Conservation (phyloP, 64 coral and sea anemone genomes). For the Dendronephthya gigantea region DNA sequence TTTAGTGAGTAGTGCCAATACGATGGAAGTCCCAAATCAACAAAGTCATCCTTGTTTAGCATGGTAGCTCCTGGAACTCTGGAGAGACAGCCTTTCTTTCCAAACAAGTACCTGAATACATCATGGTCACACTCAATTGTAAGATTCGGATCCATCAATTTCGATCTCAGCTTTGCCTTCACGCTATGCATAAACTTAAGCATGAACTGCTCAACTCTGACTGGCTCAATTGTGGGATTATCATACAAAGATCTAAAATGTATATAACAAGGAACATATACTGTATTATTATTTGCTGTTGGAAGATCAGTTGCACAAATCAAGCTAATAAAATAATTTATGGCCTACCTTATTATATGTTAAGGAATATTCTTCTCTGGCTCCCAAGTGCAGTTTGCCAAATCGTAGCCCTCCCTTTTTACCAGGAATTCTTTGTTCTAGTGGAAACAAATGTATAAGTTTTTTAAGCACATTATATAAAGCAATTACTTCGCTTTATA, state of each 20-base stretch:
- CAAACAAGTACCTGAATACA: neutral
- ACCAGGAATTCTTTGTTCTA: neutral
- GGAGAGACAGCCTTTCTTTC: neutral
- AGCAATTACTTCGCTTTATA: no score
- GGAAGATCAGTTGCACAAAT: no score
- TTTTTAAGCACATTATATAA: no score
- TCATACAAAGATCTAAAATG: neutral
- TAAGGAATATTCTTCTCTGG: neutral
- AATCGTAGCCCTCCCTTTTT: neutral
- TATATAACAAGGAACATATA: neutral
- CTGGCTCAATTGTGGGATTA: neutral
- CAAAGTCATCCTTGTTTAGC: constrained; percentile 5
- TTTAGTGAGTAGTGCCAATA: neutral
- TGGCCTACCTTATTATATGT: neutral
- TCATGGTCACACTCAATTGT: neutral
- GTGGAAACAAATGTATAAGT: neutral
- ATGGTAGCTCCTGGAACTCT: neutral
- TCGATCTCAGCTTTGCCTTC: neutral
- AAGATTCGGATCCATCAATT: neutral
- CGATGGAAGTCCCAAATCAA: neutral
- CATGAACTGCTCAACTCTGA: neutral
- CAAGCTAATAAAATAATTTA: no score
- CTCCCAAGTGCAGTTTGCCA: neutral
- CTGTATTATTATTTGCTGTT: no score
- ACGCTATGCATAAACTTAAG: neutral